Conservation (phyloP, 2,797 vertebrate genomes). For the Emys orbicularis region DNA sequence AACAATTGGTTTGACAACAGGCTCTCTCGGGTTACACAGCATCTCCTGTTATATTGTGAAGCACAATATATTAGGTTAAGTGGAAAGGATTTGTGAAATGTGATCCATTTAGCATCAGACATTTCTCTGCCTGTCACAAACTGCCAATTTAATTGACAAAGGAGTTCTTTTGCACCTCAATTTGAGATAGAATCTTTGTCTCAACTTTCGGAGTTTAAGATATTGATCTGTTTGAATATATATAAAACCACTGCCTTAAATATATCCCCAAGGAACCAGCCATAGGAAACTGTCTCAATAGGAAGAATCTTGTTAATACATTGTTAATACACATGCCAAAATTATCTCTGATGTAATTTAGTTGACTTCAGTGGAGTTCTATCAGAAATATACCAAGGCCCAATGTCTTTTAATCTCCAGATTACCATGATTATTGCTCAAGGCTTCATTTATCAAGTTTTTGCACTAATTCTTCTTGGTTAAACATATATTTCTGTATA, state of each 20-base stretch:
- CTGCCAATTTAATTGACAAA: constrained; percentile 62
- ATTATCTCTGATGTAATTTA: background rate
- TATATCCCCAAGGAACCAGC: background rate
- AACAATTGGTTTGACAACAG: constrained; percentile 23
- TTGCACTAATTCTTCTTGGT: background rate
- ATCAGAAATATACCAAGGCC: background rate
- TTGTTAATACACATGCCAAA: background rate
- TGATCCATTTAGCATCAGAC: constrained; percentile 59
- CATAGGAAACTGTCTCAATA: constrained; percentile 24
- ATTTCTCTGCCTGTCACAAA: constrained; percentile 43
- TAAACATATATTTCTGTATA: background rate
- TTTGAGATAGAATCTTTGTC: constrained; percentile 53
- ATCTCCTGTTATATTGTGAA: constrained; percentile 44
- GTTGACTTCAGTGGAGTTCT: background rate
- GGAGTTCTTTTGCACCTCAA: constrained; percentile 40
- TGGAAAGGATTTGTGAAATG: constrained; percentile 59
- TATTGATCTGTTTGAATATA: constrained; percentile 57
- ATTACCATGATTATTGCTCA: background rate
- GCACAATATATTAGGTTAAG: constrained; percentile 28
- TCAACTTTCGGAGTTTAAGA: constrained; percentile 45
- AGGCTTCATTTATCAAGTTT: background rate
- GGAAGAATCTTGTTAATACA: background rate
- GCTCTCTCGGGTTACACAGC: background rate
- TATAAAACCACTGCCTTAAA: constrained; percentile 7
- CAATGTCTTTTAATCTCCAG: background rate